Base-by-base conservation (phyloP, 2,888 invertebrate species). In the Andrena bicolor region DNA sequence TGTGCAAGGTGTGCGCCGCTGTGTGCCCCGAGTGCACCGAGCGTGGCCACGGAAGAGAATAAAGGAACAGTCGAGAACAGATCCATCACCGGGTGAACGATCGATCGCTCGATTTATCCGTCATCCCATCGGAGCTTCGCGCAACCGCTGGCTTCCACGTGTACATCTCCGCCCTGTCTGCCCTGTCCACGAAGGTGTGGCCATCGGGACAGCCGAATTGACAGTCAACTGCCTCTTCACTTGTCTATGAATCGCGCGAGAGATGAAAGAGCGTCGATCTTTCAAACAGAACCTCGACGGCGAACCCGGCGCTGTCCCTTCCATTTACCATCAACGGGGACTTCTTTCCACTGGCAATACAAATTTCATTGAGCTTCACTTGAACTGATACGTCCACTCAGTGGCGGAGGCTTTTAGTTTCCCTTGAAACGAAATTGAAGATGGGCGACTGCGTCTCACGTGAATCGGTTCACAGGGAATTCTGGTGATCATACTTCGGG, bases 41-140 rank as follows among this genome's bases (percentile, higher is more conserved):
- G 60, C n/a, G 35, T 16, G 60, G 61, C 48, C 13, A 16, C 30
- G 20, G 64, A 64, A 58, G 66, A 64, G 83, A 87, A 84, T 85
- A 84, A 87, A 89, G 72, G 82, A 86, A 88, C 83, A 80, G 76
- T 75, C 78, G 86, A 80, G 88, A 90, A 90, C 88, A 89, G 90
- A 88, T 89, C 90, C 89, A 90, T 90, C 90, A 88, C 75, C 82
- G 69, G 82, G 80, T 83, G 89, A 90, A 90, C 88, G 91, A 90
- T 91, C 89, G 90, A 86, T 85, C 86, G 89, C 48, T 10, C 86
- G 86, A 89, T 87, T 90, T 91, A 90, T 90, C 91, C 86, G 86
- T 89, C 89, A 88, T 90, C 85, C 90, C 84, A 91, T 91, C 90
- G 90, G 58, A 60, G 71, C 80, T 84, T 85, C 86, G 80, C 78